Evolutionary conservation across 1,140 invertebrate genomes (phyloP).

Genomic region (Gerris buenoi): DNA sequence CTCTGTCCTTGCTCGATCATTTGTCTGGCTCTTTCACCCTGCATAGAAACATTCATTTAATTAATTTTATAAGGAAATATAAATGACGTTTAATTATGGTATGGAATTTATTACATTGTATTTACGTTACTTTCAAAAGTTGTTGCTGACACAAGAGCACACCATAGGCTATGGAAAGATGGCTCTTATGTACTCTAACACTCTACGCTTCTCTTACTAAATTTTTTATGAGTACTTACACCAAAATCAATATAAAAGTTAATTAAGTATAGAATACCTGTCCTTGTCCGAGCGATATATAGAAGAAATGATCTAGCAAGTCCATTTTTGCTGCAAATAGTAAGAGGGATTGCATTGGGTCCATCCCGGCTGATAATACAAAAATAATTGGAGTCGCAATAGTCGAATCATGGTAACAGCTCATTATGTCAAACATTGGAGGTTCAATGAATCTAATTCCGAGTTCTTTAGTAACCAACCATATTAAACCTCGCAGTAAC

Average conservation of each 20-base stretch:
- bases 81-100: no score
- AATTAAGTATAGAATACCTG: no score
- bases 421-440: conserved; percentile 71
- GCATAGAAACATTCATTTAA: no score
- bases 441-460: conserved; percentile 67
- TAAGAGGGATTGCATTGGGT: conserved; percentile 64
- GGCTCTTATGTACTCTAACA: no score
- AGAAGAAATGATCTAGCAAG: conserved; percentile 56
- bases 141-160: no score
- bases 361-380: conserved; percentile 76
- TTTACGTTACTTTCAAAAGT: no score
- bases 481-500: conserved; percentile 12
- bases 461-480: conserved; percentile 50
- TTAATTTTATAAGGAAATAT: no score
- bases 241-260: no score
- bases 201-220: no score
- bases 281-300: conserved; percentile 82
- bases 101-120: no score
- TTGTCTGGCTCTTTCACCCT: conserved; percentile 63
- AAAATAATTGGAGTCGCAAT: conserved; percentile 74
- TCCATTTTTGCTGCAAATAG: conserved; percentile 68
- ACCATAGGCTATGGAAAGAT: no score
- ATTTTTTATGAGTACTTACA: no score
- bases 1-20: conserved; percentile 63
- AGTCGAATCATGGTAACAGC: conserved; percentile 71